These are phyloP conservation scores for Eremobia ochroleuca DNA, from an alignment of 2,888 invertebrate species.

Conservation along the genomic window DNA sequence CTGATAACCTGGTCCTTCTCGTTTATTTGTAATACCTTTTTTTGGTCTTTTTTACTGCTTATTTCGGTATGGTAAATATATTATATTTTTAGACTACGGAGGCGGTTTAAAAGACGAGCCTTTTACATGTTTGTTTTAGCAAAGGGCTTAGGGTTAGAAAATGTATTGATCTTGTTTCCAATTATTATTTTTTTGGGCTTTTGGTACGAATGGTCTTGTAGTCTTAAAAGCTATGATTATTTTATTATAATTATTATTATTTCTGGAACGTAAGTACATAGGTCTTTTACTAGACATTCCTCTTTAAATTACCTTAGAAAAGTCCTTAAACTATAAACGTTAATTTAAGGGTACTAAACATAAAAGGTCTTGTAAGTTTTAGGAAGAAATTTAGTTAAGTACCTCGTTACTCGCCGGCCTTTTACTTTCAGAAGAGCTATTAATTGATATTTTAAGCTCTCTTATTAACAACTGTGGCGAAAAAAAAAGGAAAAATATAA, in stretches of 20 bases:
- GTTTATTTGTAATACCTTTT: conserved; percentile 15
- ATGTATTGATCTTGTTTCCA: neutral
- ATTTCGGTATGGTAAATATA: conserved; percentile 2
- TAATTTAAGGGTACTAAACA: neutral
- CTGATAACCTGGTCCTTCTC: conserved; percentile 29
- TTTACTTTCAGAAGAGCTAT: neutral
- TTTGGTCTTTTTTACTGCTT: neutral
- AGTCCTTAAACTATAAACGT: neutral
- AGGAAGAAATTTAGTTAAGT: neutral
- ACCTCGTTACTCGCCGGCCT: neutral
- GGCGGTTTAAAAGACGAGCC: neutral
- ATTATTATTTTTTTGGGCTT: neutral
- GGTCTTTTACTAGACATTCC: neutral
- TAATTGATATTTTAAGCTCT: conserved; percentile 1
- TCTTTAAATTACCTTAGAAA: neutral
- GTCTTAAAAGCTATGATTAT: no score
- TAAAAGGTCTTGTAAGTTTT: neutral
- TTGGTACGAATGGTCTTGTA: neutral
- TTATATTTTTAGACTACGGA: neutral
- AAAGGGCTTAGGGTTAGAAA: neutral
- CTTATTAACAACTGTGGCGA: no score
- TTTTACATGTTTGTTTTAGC: neutral
- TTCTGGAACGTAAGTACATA: neutral
- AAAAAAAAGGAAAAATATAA: no score
- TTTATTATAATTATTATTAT: neutral